These are phyloP conservation scores for Drosophila acutilabella DNA, from an alignment of 2,888 invertebrate genomes.

Conservation along the genomic window DNA sequence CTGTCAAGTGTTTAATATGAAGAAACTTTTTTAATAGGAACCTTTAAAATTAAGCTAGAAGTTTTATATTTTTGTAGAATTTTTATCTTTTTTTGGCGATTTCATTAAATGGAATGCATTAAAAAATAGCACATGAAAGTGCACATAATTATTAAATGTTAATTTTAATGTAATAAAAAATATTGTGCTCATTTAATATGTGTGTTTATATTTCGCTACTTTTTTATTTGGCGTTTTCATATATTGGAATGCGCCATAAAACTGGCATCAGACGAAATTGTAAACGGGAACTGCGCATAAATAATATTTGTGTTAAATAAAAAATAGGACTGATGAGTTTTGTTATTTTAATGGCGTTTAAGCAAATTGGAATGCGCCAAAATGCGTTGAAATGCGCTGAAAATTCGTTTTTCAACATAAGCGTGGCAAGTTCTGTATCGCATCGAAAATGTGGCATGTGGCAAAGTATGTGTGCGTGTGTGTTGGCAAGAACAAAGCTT, in stretches of 20 bases:
- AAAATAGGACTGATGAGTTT: not conserved
- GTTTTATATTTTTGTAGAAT: too few species aligned
- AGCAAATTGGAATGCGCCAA: constrained; percentile 1
- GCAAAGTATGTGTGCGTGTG: not conserved
- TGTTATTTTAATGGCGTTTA: not conserved
- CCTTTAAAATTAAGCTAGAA: too few species aligned
- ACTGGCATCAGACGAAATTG: not conserved
- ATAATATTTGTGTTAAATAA: not conserved
- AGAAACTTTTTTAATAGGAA: too few species aligned
- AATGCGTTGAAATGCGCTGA: constrained; percentile 1
- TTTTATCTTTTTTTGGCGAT: not conserved
- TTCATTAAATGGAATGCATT: not conserved
- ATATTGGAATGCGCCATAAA: not conserved
- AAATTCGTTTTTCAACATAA: constrained; percentile 11
- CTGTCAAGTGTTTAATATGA: too few species aligned
- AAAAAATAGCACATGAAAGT: too few species aligned
- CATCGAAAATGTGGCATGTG: not conserved
- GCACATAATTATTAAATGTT: too few species aligned
- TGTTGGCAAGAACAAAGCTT: constrained; percentile 31
- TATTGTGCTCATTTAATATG: too few species aligned
- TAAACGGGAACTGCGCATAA: not conserved
- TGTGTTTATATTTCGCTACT: too few species aligned
- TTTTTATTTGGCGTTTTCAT: not conserved
- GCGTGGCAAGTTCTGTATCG: constrained; percentile 19
- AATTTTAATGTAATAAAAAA: too few species aligned